Conservation (phyloP, 2,113 vertebrate species). For the Corythornis madagascariensis region DNA sequence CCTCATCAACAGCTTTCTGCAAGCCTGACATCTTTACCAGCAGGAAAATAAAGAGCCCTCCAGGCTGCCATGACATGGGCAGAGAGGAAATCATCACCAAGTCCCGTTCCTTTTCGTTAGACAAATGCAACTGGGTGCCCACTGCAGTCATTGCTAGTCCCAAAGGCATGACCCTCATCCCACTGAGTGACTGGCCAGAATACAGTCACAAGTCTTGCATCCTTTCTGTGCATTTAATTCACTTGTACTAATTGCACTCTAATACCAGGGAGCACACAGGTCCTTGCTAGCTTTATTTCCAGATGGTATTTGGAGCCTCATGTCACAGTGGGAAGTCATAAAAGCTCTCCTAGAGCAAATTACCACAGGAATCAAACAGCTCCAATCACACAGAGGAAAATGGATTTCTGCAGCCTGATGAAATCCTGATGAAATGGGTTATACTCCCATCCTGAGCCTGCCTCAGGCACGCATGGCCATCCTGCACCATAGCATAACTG, state of each 20-base stretch:
- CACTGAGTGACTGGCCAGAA: not conserved
- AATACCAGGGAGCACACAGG: not conserved
- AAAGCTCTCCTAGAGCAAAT: constrained; percentile 45
- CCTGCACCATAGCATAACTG: rapidly evolving
- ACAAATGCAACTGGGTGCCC: not conserved
- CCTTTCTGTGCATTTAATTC: not conserved
- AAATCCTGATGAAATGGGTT: not conserved
- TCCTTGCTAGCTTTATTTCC: constrained; percentile 4
- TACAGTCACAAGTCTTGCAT: not conserved
- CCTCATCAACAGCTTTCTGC: not conserved
- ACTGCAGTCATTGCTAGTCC: not conserved
- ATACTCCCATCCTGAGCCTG: not conserved
- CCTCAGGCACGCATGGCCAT: rapidly evolving
- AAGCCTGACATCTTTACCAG: not conserved
- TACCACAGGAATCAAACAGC: constrained; percentile 20
- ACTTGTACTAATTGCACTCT: constrained; percentile 22
- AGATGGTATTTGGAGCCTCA: constrained; percentile 50
- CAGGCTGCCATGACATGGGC: not conserved
- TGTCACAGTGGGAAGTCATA: constrained; percentile 38
- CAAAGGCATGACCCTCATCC: not conserved
- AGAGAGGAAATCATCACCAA: not conserved
- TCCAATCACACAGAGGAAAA: not conserved
- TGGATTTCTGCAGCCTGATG: not conserved
- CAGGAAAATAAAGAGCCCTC: not conserved
- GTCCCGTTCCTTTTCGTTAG: not conserved